phyloP scores from a whole-genome alignment of 2,888 invertebrate species.

The Andrena flavipes region DNA sequence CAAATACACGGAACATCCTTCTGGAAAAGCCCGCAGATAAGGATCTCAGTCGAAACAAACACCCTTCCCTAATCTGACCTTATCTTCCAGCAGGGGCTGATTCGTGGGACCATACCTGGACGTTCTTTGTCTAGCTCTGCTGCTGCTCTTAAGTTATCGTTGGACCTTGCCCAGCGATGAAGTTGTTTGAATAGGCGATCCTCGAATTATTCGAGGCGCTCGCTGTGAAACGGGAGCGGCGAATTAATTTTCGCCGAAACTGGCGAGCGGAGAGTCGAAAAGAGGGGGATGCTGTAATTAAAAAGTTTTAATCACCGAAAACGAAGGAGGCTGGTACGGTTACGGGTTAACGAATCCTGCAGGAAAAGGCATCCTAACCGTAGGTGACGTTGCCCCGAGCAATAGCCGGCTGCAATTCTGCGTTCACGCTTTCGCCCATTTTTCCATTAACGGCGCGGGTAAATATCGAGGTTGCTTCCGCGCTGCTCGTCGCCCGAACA shows the following conservation, averaged over 20 bases:
- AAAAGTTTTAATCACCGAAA: slow-evolving; percentile 39
- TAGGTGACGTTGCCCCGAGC: background rate
- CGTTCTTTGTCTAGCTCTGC: background rate
- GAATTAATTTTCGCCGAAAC: slow-evolving; percentile 1
- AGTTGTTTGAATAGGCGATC: slow-evolving; percentile 6
- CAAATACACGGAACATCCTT: background rate
- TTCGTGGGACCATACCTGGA: background rate
- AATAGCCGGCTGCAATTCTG: slow-evolving; percentile 34
- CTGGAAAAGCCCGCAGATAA: background rate
- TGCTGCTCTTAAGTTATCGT: background rate
- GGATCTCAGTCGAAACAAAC: slow-evolving; percentile 5
- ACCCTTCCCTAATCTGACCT: background rate
- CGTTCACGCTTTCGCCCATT: slow-evolving; percentile 72
- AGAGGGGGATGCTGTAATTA: slow-evolving; percentile 15
- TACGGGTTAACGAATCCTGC: slow-evolving; percentile 18
- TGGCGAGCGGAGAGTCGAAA: background rate
- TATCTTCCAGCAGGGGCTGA: background rate
- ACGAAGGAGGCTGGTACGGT: background rate
- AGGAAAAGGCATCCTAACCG: slow-evolving; percentile 2
- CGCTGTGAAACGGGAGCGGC: background rate
- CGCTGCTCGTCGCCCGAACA: slow-evolving; percentile 47
- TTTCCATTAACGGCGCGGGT: slow-evolving; percentile 65
- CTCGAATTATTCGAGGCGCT: slow-evolving; percentile 4
- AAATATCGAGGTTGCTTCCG: slow-evolving; percentile 70
- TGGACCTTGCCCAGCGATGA: background rate